Percentiles rank a stretch among this genome's conserved stretches.
Conservation (phyloP, 2,113 vertebrate species). For the Ariopsis seemanni region DNA sequence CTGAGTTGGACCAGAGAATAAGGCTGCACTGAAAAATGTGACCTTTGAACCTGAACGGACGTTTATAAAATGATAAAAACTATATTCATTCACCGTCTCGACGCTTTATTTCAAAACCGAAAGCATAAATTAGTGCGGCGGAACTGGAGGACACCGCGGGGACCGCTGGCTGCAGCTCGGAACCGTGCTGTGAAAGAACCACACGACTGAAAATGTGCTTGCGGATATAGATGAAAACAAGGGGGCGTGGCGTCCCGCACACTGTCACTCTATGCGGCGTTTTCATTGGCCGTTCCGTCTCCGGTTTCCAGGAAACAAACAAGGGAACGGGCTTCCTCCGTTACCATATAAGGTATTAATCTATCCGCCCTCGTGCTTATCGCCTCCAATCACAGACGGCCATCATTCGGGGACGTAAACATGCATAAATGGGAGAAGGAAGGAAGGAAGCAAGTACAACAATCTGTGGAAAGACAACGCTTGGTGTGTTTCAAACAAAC, state of each 20-base stretch:
- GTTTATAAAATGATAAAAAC: not conserved
- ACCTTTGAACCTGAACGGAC: not conserved
- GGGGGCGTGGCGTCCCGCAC: constrained; percentile 39
- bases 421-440: constrained; percentile 47
- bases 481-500: not conserved
- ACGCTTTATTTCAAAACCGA: not conserved
- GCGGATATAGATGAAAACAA: constrained; percentile 47
- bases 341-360: constrained; percentile 51
- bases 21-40: not conserved
- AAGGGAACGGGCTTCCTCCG: constrained; percentile 25
- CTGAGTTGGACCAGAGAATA: not conserved
- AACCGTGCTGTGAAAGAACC: constrained; percentile 13
- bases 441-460: constrained; percentile 8
- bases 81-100: no score
- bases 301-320: constrained; percentile 58
- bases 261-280: constrained; percentile 22
- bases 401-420: constrained; percentile 53
- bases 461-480: no score
- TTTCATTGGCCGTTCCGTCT: constrained; percentile 47
- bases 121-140: not conserved
- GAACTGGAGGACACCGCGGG: not conserved
- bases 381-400: constrained; percentile 52
- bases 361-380: constrained; percentile 41
- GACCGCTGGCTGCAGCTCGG: not conserved
- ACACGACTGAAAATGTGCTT: constrained; percentile 35